A percentile compares a stretch with the other conserved stretches of the same genome.
These are phyloP conservation scores for Entomobrya multifasciata DNA, from an alignment of 2,888 invertebrate species.

Conservation along the genomic window DNA sequence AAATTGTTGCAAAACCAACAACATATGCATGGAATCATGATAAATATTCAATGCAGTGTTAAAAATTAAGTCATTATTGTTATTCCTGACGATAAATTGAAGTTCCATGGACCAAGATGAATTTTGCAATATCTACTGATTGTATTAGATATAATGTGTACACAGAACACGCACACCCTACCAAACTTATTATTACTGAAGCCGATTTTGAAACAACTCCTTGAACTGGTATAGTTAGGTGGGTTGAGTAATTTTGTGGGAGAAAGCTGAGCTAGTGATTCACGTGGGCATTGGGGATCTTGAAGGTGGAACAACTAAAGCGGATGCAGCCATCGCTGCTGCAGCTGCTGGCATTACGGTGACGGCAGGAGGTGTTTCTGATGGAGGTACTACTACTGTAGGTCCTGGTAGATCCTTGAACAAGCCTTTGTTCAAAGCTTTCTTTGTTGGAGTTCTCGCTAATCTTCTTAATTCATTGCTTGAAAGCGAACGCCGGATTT, in stretches of 20 bases:
- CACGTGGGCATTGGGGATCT: constrained; percentile 74
- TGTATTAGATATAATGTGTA: constrained; percentile 18
- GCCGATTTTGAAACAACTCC: background rate
- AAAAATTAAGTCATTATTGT: too few relatives aligned
- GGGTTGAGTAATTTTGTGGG: constrained; percentile 5
- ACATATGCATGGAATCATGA: too few relatives aligned
- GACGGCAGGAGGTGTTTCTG: constrained; percentile 63
- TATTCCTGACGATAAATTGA: background rate
- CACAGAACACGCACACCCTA: background rate
- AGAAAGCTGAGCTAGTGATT: constrained; percentile 4
- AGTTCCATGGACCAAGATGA: background rate
- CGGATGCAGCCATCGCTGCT: constrained; percentile 67
- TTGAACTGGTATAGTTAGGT: constrained; percentile 45
- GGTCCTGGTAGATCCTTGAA: too few relatives aligned
- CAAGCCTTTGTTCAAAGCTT: constrained; percentile 74
- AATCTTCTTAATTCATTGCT: constrained; percentile 90
- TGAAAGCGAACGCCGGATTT: constrained; percentile 90
- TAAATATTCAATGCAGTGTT: too few relatives aligned
- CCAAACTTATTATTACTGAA: too few relatives aligned
- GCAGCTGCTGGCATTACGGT: constrained; percentile 72
- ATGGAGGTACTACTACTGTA: too few relatives aligned
- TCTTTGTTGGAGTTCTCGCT: constrained; percentile 89
- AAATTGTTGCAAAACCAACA: background rate
- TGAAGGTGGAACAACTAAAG: constrained; percentile 72
- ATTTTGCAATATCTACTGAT: constrained; percentile 5